Base-by-base conservation (phyloP, 2,888 invertebrate species). In the Drosophila birchii region DNA sequence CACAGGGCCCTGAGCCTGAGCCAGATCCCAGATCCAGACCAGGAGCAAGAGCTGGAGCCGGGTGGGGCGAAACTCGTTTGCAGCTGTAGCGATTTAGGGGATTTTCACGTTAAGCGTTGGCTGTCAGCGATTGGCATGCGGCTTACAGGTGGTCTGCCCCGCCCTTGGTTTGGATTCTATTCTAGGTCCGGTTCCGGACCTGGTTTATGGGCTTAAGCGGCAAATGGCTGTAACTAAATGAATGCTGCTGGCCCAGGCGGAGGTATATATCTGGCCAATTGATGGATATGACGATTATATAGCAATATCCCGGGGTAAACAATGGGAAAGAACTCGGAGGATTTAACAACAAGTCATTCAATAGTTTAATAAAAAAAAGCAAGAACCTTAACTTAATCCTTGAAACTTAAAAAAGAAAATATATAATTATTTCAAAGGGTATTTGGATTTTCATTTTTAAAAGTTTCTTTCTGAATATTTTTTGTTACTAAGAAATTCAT, bases 101-200 rank as follows among this genome's bases (percentile, higher is more conserved):
- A 83, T 86, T 86, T 86, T 72, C 77, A 62, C 77, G 78, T 76
- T 86, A 86, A 86, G 85, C 86, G 83, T 57, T 75, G 76, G 75
- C 80, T 86, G 85, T 86, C 87, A 87, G 80, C 85, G 83, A 78
- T 86, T 86, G 86, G 85, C 83, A 86, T 81, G 77, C 80, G 79
- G 85, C 86, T 86, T 86, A 86, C 86, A 85, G 80, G 83, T 86
- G 80, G 80, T 75, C 67, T 58, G 29, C 47, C 64, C 41, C 36
- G n/a, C 54, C 47, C 56, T 41, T 41, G n/a, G 47, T 20, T n/a
- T 20, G 62, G 54, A 34, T 47, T 47, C 45, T 23, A 12, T 44
- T 68, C 67, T 26, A 61, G 44, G 38, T 66, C 57, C 66, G 51
- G 57, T 39, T 53, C 49, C 51, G 32, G 49, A 14, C 54, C 58